These are phyloP conservation scores for Poeciliopsis occidentalis DNA, from an alignment of 2,113 vertebrate genomes.

Conservation along the genomic window DNA sequence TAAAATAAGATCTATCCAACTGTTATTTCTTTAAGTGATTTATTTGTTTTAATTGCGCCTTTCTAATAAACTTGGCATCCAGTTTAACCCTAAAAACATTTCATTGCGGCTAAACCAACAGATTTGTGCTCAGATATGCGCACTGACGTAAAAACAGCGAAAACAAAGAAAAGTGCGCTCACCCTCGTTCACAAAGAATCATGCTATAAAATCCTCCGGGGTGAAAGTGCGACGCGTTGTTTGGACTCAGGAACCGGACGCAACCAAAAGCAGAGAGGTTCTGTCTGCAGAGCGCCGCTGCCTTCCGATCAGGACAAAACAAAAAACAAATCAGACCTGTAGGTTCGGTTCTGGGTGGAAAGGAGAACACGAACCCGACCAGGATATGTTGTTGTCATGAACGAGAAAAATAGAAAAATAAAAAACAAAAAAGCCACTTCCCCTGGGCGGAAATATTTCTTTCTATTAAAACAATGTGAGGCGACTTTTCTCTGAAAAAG, in stretches of 20 bases:
- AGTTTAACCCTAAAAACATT: not conserved
- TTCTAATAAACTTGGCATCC: not conserved
- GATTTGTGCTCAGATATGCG: not conserved
- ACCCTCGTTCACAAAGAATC: conserved; percentile 84
- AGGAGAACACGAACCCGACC: not conserved
- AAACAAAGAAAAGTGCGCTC: conserved; percentile 68
- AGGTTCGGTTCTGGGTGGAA: not conserved
- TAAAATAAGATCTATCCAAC: no score
- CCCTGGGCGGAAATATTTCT: no score
- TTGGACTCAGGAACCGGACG: conserved; percentile 5
- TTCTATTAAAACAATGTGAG: not conserved
- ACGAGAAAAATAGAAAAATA: no score
- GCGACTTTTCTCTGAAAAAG: not conserved
- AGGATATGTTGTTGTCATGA: conserved; percentile 3
- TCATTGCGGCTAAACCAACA: not conserved
- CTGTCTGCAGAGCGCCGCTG: not conserved
- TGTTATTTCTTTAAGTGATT: not conserved
- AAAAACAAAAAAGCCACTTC: not conserved
- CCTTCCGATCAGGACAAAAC: not conserved
- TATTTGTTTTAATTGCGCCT: not conserved
- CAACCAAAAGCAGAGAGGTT: not conserved
- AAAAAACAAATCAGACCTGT: not conserved
- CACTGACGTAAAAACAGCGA: not conserved
- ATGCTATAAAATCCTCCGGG: conserved; percentile 62
- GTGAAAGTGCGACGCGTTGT: conserved; percentile 16